Conservation (phyloP, 2,113 vertebrate species). For the Pterophyllum scalare region DNA sequence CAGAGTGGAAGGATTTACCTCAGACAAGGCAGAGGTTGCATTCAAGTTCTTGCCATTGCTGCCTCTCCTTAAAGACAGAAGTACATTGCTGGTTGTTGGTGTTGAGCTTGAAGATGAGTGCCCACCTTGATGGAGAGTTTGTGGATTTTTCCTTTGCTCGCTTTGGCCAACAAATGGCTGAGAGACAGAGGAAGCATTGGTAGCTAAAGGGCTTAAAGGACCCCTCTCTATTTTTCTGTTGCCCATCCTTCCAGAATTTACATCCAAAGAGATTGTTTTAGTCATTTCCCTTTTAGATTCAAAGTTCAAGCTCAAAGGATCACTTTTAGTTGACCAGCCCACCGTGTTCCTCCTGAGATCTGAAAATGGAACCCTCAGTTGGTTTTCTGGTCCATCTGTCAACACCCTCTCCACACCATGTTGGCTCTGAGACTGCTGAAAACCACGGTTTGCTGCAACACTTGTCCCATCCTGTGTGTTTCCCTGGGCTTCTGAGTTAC, state of each 20-base stretch:
- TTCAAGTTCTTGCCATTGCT: slow-evolving; percentile 49
- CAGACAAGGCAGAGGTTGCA: slow-evolving; percentile 12
- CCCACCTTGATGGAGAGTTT: slow-evolving; percentile 42
- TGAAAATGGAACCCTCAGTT: slow-evolving; percentile 45
- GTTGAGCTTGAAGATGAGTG: slow-evolving; percentile 66
- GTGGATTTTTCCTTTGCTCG: slow-evolving; percentile 53
- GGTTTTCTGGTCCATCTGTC: slow-evolving; percentile 6
- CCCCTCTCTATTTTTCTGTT: slow-evolving; percentile 28
- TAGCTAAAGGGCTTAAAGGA: background rate
- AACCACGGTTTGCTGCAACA: background rate
- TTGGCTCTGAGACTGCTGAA: slow-evolving; percentile 30
- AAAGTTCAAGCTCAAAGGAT: slow-evolving; percentile 42
- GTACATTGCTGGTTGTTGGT: slow-evolving; percentile 78
- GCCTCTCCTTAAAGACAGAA: slow-evolving; percentile 75
- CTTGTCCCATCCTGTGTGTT: slow-evolving; percentile 37
- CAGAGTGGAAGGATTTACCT: slow-evolving; percentile 15
- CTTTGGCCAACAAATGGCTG: slow-evolving; percentile 38
- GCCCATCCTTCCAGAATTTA: slow-evolving; percentile 28
- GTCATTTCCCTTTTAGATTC: slow-evolving; percentile 49
- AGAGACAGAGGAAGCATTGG: background rate
- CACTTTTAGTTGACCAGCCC: slow-evolving; percentile 70
- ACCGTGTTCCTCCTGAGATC: slow-evolving; percentile 47
- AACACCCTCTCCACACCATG: slow-evolving; percentile 27
- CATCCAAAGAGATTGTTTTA: slow-evolving; percentile 59
- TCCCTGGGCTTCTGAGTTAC: slow-evolving; percentile 39